Base-by-base conservation (phyloP, 2,888 invertebrate species). In the Thymelicus acteon region DNA sequence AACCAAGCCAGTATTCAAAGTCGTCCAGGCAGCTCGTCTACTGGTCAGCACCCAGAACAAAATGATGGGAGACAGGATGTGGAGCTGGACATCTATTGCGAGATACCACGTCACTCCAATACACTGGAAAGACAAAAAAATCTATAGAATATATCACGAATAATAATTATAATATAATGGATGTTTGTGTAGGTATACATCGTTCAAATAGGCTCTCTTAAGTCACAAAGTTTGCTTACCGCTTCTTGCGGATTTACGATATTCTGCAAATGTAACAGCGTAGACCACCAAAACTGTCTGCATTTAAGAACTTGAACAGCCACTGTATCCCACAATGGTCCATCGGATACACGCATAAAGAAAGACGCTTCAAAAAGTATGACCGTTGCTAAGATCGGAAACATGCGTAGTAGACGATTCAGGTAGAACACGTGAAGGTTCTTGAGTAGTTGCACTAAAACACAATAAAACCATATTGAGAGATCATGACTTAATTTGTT, bases 11-110 rank as follows among this genome's bases (percentile, higher is more conserved):
- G 75, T 74, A 0, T 75, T 60, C 0, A 90, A 73, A 0, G 86
- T 81, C 0, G 75, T 60, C 89, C 89, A 90, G 0, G 88, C 87
- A 0, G 77, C 48, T 49, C 76, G 79, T 57, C 72, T 82, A 0
- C 80, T 77, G 4, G 81, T 79, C 0, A 91, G 75, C 2, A 89
- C 79, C 85, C 88, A 91, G 64, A 82, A 81, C 4, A 91, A 76
- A 3, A 91, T 75, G 0, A 91, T 31, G 0, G 91, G 91, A 0
- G 90, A 89, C 10, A 91, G 24, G 3, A 91, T 80, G 72, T 90
- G 82, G 0, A 90, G 82, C 31, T 91, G 91, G 2, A 91, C 81
- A 63, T 91, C 91, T 10, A 91, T 84, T 0, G 91, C 89, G 2
- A 91, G 73, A 73, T 90, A 91, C 91, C 91, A 91, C 0, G 84